phyloP scores from a whole-genome alignment of 2,888 invertebrate genomes.

The Acronicta aceris region DNA sequence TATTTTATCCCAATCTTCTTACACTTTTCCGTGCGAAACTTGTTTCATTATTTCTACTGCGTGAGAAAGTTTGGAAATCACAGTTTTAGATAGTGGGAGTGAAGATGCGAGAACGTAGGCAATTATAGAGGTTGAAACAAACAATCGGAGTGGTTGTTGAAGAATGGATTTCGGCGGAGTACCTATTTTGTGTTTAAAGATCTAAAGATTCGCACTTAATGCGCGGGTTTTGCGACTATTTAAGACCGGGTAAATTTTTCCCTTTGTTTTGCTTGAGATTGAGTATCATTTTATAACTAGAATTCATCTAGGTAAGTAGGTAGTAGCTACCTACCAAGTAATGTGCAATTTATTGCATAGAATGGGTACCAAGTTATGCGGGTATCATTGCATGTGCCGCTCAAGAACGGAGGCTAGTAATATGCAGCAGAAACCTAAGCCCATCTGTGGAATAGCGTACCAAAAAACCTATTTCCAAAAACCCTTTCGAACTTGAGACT shows the following conservation, averaged over 20 bases:
- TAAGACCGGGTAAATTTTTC: constrained; percentile 22
- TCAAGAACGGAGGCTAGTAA: too few species aligned
- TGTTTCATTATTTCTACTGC: constrained; percentile 8
- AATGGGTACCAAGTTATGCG: too few species aligned
- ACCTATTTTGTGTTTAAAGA: constrained; percentile 53
- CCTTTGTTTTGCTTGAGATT: constrained; percentile 17
- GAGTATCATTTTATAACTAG: background rate
- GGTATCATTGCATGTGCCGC: too few species aligned
- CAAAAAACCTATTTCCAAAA: too few species aligned
- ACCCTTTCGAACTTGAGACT: too few species aligned
- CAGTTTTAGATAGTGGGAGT: constrained; percentile 61
- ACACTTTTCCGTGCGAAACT: constrained; percentile 3
- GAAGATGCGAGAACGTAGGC: constrained; percentile 65
- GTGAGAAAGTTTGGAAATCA: constrained; percentile 43
- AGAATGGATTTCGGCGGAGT: constrained; percentile 65
- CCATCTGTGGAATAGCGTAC: too few species aligned
- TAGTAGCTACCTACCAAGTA: too few species aligned
- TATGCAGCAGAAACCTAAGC: too few species aligned
- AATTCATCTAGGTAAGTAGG: too few species aligned
- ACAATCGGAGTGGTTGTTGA: constrained; percentile 62
- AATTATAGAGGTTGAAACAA: constrained; percentile 75
- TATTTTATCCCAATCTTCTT: constrained; percentile 12
- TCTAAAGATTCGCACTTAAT: constrained; percentile 47
- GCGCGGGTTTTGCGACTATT: constrained; percentile 40
- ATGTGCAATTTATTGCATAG: too few species aligned